phyloP scores from a whole-genome alignment of 1,140 invertebrate genomes.

The Oncopeltus fasciatus region DNA sequence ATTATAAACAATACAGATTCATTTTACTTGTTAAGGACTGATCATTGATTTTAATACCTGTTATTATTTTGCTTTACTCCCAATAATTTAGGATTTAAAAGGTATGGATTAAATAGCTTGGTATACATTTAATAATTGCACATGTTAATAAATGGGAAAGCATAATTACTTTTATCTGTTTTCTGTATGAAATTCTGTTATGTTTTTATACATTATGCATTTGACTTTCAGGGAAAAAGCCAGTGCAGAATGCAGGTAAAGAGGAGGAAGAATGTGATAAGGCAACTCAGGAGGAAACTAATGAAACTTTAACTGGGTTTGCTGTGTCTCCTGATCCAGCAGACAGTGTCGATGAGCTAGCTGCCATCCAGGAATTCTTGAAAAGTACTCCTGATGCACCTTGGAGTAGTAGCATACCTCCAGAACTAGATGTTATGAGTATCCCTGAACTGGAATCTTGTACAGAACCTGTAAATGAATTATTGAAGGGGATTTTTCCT shows the following conservation, averaged over 20 bases:
- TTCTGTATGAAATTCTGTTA: too few relatives aligned
- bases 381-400: slow-evolving; percentile 3
- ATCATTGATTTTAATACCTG: too few relatives aligned
- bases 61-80: too few relatives aligned
- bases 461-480: not conserved
- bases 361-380: not conserved
- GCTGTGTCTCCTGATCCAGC: not conserved
- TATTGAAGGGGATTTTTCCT: too few relatives aligned
- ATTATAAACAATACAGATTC: too few relatives aligned
- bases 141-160: too few relatives aligned
- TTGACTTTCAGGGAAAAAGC: not conserved
- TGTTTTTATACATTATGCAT: not conserved
- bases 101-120: too few relatives aligned
- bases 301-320: not conserved
- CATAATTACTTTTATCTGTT: too few relatives aligned
- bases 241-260: not conserved
- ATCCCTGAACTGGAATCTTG: not conserved
- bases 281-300: not conserved
- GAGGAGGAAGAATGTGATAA: not conserved
- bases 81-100: too few relatives aligned
- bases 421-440: not conserved
- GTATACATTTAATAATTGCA: too few relatives aligned
- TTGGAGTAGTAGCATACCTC: not conserved
- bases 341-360: not conserved
- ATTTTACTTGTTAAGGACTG: too few relatives aligned